phyloP scores from a whole-genome alignment of 2,888 invertebrate species.

The Gnatocerus cornutus region DNA sequence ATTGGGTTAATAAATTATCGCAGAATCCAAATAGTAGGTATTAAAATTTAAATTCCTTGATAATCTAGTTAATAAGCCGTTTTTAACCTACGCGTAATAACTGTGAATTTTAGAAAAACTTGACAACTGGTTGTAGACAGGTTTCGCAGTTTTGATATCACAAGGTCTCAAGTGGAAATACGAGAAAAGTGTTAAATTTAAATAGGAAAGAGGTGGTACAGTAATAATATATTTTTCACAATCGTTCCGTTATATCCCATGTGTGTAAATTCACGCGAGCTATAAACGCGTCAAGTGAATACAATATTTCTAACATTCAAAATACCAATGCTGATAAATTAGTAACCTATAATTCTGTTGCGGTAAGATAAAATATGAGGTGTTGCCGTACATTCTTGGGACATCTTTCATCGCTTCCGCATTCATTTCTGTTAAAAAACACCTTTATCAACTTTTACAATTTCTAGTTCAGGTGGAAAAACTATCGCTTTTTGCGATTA shows the following conservation, averaged over 20 bases:
- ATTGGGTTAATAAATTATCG: no score
- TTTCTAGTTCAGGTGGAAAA: neutral
- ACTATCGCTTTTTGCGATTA: neutral
- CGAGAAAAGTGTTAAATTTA: conserved; percentile 1
- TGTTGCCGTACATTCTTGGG: neutral
- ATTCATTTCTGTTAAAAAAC: conserved; percentile 4
- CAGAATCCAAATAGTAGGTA: no score
- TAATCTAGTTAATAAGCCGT: neutral
- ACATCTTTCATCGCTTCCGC: neutral
- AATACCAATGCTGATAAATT: conserved; percentile 1
- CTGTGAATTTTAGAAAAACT: neutral
- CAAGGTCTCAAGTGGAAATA: neutral
- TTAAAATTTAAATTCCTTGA: neutral
- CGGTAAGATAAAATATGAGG: conserved; percentile 6
- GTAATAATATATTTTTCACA: neutral
- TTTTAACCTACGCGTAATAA: neutral
- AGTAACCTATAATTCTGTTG: neutral
- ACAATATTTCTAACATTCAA: conserved; percentile 5
- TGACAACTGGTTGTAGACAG: neutral
- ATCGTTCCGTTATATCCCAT: neutral
- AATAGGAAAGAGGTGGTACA: neutral
- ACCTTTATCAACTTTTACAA: conserved; percentile 1
- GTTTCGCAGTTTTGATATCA: neutral
- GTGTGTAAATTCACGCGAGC: neutral
- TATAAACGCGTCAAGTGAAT: neutral